A percentile compares a stretch with the other conserved stretches of the same genome.
Evolutionary conservation across 1,140 invertebrate species (phyloP).

Genomic region (Cataglyphis hispanica): DNA sequence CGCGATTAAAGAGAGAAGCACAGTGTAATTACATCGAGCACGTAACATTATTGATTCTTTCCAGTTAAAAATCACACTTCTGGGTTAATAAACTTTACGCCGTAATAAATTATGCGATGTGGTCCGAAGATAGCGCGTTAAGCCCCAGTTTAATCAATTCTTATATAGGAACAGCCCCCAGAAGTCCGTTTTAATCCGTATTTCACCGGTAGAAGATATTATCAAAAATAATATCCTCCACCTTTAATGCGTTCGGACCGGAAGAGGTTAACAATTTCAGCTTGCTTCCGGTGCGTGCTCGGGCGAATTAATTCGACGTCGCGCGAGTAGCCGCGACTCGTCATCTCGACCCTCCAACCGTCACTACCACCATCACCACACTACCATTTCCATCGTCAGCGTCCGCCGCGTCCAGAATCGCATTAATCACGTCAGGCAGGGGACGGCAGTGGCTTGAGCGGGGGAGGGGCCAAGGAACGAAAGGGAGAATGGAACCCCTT

Average conservation of each 20-base stretch:
- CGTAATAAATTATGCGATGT: constrained; percentile 46
- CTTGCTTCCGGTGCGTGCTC: constrained; percentile 50
- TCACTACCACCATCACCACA: background rate
- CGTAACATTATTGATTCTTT: constrained; percentile 46
- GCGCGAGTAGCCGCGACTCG: constrained; percentile 59
- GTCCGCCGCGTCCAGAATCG: constrained; percentile 72
- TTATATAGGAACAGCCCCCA: constrained; percentile 37
- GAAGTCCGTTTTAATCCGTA: constrained; percentile 33
- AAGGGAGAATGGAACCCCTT: constrained; percentile 81
- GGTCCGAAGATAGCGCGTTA: constrained; percentile 34
- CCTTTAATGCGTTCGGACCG: constrained; percentile 54
- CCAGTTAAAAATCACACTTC: constrained; percentile 37
- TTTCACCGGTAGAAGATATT: constrained; percentile 42
- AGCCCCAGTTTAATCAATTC: constrained; percentile 45
- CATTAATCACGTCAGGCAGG: constrained; percentile 82
- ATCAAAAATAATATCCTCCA: constrained; percentile 54
- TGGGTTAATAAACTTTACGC: constrained; percentile 42
- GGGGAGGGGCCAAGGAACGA: constrained; percentile 60
- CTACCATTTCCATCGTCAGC: background rate
- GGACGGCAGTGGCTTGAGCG: constrained; percentile 32
- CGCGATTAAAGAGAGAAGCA: background rate
- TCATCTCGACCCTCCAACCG: constrained; percentile 53
- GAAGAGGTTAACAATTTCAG: constrained; percentile 60
- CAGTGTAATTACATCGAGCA: constrained; percentile 21
- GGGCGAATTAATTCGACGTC: constrained; percentile 76